Evolutionary conservation across 2,797 vertebrate genomes (phyloP).

Genomic region (Danio jaintianensis): DNA sequence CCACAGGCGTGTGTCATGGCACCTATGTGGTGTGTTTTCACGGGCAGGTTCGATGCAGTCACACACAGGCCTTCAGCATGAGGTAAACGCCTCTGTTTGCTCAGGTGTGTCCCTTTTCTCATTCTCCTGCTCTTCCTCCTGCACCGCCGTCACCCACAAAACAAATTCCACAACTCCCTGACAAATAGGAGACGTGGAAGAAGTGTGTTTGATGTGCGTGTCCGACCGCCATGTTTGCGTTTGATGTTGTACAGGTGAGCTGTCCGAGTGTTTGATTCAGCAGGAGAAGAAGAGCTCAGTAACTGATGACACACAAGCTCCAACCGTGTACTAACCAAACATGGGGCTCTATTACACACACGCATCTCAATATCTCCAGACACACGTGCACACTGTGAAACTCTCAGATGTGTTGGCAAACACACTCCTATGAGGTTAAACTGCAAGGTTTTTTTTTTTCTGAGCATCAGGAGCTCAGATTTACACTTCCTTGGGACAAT

Average conservation of each 20-base stretch:
- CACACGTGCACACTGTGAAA: not conserved
- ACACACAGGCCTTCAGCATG: slow-evolving; percentile 64
- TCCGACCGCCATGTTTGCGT: slow-evolving; percentile 65
- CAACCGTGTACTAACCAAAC: slow-evolving; percentile 74
- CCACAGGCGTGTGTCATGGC: slow-evolving; percentile 55
- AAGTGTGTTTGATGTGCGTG: slow-evolving; percentile 76
- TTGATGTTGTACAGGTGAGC: slow-evolving; percentile 73
- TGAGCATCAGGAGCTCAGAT: not conserved
- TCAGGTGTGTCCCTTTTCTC: slow-evolving; percentile 64
- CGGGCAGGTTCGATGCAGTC: slow-evolving; percentile 62
- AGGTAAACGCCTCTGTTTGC: slow-evolving; percentile 66
- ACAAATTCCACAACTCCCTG: slow-evolving; percentile 74
- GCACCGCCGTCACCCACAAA: slow-evolving; percentile 67
- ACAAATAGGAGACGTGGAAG: slow-evolving; percentile 73
- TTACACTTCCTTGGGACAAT: not conserved
- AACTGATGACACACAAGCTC: slow-evolving; percentile 77
- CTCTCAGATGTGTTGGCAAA: slow-evolving; percentile 29
- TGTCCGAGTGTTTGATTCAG: slow-evolving; percentile 80
- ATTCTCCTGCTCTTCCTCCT: slow-evolving; percentile 52
- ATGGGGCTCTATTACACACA: slow-evolving; percentile 70
- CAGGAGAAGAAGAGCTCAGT: slow-evolving; percentile 67
- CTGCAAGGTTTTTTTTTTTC: not conserved
- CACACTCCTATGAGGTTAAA: not conserved
- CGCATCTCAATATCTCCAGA: slow-evolving; percentile 63
- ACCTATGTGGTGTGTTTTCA: slow-evolving; percentile 71